Evolutionary conservation across 2,797 vertebrate genomes (phyloP).

Genomic region (Mergus octosetaceus): DNA sequence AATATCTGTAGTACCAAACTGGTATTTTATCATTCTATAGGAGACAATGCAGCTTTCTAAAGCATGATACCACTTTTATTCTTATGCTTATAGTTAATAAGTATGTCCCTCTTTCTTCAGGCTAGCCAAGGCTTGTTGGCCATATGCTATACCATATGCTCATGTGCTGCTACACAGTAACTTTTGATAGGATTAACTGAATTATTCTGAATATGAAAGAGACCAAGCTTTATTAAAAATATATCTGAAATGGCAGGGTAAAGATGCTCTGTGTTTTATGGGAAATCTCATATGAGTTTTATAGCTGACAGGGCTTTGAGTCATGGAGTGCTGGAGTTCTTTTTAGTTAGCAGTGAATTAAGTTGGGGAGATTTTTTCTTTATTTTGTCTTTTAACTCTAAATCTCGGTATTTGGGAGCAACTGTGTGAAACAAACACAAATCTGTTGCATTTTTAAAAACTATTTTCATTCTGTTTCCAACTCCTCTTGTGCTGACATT

Average conservation of each 20-base stretch:
- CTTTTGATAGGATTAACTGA: neutral
- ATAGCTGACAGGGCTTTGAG: neutral
- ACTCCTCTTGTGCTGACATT: constrained; percentile 66
- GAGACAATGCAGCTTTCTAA: neutral
- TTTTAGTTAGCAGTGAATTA: neutral
- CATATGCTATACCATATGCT: neutral
- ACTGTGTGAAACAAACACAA: constrained; percentile 41
- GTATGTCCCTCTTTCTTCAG: neutral
- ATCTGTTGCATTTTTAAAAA: constrained; percentile 51
- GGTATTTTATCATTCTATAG: neutral
- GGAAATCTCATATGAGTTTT: neutral
- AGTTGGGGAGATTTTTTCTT: neutral
- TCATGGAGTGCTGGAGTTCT: neutral
- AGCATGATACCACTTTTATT: neutral
- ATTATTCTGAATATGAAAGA: neutral
- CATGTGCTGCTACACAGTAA: neutral
- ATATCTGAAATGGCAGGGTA: neutral
- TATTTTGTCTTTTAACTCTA: neutral
- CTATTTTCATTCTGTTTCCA: constrained; percentile 56
- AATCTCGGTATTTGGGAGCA: constrained; percentile 24
- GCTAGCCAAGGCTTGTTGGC: neutral
- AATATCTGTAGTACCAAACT: neutral
- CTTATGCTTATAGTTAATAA: neutral
- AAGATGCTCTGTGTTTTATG: neutral
- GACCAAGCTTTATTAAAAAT: constrained; percentile 37